phyloP scores from a whole-genome alignment of 2,113 vertebrate species.

The Herpailurus yagouaroundi region DNA sequence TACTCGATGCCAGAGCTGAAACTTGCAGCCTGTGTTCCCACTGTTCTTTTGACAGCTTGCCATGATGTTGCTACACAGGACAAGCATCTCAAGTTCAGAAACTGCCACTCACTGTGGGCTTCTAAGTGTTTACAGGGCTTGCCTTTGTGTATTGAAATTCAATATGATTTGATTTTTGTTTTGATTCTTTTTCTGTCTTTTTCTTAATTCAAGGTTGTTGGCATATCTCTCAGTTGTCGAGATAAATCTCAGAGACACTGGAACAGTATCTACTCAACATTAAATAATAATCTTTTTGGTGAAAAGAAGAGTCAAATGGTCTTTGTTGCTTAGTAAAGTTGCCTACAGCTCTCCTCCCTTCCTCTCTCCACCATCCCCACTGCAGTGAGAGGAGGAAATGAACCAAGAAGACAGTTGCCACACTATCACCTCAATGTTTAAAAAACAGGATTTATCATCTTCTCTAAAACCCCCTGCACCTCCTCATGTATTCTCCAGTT shows the following conservation, averaged over 20 bases:
- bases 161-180: neutral
- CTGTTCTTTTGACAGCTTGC: neutral
- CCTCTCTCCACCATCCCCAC: neutral
- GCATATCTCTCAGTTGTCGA: neutral
- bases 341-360: neutral
- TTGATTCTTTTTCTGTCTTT: neutral
- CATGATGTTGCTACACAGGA: neutral
- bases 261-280: neutral
- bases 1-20: no score
- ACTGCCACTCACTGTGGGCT: neutral
- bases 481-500: neutral
- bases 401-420: neutral
- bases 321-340: neutral
- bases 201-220: neutral
- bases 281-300: neutral
- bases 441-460: neutral
- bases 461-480: neutral
- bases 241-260: neutral
- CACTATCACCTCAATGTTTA: neutral
- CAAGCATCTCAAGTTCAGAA: neutral
- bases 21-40: neutral
- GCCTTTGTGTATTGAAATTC: neutral
- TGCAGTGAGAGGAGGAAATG: neutral
- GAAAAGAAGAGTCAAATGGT: neutral
- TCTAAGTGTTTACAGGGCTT: neutral